Evolutionary conservation across 2,888 invertebrate genomes (phyloP), one percentile per base, ranked within the genome.

Genomic region (Lasioglossum pauxillum): DNA sequence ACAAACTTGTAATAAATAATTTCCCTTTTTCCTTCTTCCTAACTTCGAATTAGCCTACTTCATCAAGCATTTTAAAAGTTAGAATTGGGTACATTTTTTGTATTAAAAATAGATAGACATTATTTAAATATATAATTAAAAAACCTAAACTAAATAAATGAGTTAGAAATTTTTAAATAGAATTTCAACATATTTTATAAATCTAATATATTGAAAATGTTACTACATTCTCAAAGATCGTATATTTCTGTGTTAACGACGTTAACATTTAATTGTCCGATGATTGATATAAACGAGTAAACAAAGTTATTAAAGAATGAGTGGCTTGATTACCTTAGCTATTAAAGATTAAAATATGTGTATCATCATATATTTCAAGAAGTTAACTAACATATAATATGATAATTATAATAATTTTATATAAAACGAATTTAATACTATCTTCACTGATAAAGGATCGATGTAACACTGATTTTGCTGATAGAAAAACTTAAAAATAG

Each of bases 1-100:
- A 80, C 7, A 46, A 10, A 71, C 23, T 44, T 44, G 7, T 46
- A 35, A 44, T 44, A n/a, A 78, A 76, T 81, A 27, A 64, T 71
- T 79, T 79, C 2, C 74, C 84, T 23, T 41, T 23, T 16, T 57
- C 41, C n/a, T n/a, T n/a, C n/a, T n/a, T n/a, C n/a, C 41, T 57
- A 64, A 12, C 14, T 76, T 38, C 16, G 57, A 69, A 31, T 53
- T 41, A n/a, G n/a, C n/a, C n/a, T n/a, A n/a, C 10, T 41, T 31
- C 8, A 16, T 46, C 2, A n/a, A 73, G 4, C 35, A 35, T 23
- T 44, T 2, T 14, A 23, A 64, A 49, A 23, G n/a, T 27, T 80
- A 3, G 23, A 60, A 77, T 78, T 2, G 14, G 16, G 44, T 44
- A 35, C 44, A 35, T 76, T 44, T n/a, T 14, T 57, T 14, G 35